Conservation (phyloP, 2,888 invertebrate genomes). For the Galerucella pusilla region DNA sequence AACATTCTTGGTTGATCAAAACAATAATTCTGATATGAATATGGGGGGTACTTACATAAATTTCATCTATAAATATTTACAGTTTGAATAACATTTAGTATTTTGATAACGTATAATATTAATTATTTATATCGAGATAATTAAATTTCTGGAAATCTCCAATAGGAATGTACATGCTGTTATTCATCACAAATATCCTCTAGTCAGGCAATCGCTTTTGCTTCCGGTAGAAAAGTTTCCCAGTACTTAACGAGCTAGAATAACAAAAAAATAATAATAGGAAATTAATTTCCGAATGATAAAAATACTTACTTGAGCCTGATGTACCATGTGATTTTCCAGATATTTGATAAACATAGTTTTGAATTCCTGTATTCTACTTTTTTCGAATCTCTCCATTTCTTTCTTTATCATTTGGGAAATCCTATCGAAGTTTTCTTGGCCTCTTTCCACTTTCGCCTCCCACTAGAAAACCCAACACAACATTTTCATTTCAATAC, state of each 20-base stretch:
- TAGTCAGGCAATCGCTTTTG: constrained; percentile 88
- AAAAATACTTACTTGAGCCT: constrained; percentile 79
- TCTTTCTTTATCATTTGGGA: constrained; percentile 95
- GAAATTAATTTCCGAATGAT: no score
- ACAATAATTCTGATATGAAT: constrained; percentile 1
- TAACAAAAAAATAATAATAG: constrained; percentile 38
- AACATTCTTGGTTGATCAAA: no score
- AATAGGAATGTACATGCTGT: constrained; percentile 64
- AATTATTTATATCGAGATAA: constrained; percentile 19
- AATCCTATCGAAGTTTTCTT: constrained; percentile 95
- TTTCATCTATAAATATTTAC: not conserved
- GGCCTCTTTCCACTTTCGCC: constrained; percentile 94
- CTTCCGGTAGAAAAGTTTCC: constrained; percentile 97
- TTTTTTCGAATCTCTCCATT: constrained; percentile 90
- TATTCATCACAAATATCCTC: constrained; percentile 63
- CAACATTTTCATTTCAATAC: constrained; percentile 18
- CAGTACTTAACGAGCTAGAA: constrained; percentile 89
- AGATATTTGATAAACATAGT: constrained; percentile 90
- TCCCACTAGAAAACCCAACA: constrained; percentile 78
- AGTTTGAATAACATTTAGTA: constrained; percentile 9
- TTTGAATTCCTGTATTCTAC: constrained; percentile 90
- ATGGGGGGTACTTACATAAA: constrained; percentile 1
- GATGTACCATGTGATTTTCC: constrained; percentile 93
- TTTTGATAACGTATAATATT: constrained; percentile 7
- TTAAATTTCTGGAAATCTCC: constrained; percentile 59